Percentiles rank a stretch among this genome's conserved stretches.
Conservation (phyloP, 2,113 vertebrate genomes). For the Falco punctatus region DNA sequence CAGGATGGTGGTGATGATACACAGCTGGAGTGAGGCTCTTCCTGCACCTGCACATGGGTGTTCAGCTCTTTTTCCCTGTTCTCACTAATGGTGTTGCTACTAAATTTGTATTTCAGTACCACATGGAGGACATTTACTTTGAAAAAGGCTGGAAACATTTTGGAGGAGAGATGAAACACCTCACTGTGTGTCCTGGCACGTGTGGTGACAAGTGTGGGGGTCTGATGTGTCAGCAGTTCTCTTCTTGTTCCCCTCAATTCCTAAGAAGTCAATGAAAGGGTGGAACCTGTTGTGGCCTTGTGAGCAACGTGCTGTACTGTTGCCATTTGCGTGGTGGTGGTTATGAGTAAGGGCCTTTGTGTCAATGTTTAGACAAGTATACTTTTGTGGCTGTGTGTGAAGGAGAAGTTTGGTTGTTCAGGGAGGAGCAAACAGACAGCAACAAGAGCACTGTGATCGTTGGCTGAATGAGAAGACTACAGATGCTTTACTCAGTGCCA, state of each 20-base stretch:
- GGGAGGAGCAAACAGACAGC: not conserved
- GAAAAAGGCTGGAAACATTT: not conserved
- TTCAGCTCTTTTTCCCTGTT: not conserved
- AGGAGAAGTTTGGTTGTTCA: not conserved
- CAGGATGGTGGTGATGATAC: not conserved
- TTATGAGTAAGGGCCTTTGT: not conserved
- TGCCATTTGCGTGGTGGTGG: not conserved
- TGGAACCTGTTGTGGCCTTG: not conserved
- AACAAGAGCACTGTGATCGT: rapidly evolving
- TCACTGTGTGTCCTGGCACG: not conserved
- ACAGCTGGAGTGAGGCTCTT: not conserved
- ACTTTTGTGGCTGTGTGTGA: not conserved
- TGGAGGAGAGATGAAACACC: not conserved
- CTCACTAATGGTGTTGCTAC: not conserved
- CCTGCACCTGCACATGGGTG: not conserved
- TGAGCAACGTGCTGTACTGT: not conserved
- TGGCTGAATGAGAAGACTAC: not conserved
- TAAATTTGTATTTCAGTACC: not conserved
- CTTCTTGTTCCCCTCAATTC: not conserved
- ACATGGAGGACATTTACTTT: not conserved
- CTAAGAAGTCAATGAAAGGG: not conserved
- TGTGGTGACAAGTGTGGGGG: rapidly evolving
- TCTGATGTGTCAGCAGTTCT: not conserved
- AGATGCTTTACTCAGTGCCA: not conserved
- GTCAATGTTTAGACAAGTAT: not conserved